These are phyloP conservation scores for Kobus ellipsiprymnus DNA, from an alignment of 2,113 vertebrate genomes.

Conservation along the genomic window DNA sequence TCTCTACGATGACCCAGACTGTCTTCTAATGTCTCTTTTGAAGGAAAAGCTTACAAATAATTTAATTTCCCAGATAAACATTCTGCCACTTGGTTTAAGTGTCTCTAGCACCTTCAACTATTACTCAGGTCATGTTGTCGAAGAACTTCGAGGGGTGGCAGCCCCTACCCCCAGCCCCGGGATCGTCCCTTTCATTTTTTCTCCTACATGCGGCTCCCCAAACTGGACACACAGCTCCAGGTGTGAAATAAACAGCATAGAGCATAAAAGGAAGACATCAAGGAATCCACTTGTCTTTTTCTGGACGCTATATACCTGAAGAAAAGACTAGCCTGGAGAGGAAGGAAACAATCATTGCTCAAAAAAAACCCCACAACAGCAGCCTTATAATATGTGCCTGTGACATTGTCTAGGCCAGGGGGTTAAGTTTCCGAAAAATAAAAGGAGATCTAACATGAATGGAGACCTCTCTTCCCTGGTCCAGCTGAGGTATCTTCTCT, in stretches of 20 bases:
- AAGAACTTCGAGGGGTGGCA: not conserved
- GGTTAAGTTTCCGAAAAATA: no score
- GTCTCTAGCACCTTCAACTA: not conserved
- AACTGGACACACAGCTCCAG: no score
- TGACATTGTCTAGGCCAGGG: not conserved
- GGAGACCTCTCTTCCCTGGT: not conserved
- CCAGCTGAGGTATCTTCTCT: not conserved
- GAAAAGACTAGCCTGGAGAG: no score
- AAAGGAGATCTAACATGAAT: not conserved
- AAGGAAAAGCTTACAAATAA: not conserved
- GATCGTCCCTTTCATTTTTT: rapidly evolving
- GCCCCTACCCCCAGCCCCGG: rapidly evolving
- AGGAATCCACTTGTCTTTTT: not conserved
- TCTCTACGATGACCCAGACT: not conserved
- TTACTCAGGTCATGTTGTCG: rapidly evolving
- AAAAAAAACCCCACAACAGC: no score
- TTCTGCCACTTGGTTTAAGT: not conserved
- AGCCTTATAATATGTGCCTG: rapidly evolving
- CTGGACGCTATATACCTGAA: not conserved
- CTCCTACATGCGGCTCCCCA: not conserved
- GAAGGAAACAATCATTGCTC: rapidly evolving
- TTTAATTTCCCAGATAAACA: not conserved
- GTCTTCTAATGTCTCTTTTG: not conserved
- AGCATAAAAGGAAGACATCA: not conserved
- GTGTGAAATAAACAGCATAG: not conserved